phyloP scores from a whole-genome alignment of 1,140 invertebrate species.

The Drosophila erecta region DNA sequence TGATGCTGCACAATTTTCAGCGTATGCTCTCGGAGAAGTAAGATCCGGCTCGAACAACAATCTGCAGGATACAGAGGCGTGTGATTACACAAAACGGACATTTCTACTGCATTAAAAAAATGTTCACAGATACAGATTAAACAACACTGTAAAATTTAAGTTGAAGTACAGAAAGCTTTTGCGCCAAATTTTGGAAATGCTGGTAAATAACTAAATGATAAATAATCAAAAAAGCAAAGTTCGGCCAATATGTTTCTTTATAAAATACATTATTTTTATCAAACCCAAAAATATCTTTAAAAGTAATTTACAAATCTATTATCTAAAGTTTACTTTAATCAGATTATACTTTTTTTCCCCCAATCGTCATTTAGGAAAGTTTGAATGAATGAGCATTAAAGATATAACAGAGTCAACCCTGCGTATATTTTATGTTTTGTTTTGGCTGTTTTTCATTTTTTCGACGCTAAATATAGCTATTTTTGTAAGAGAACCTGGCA shows the following conservation, averaged over 20 bases:
- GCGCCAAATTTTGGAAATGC: no score
- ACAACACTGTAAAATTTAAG: not conserved
- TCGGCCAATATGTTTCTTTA: no score
- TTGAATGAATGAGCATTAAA: no score
- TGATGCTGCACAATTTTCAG: slow-evolving; percentile 74
- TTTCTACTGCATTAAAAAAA: not conserved
- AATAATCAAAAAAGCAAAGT: no score
- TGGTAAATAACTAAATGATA: no score
- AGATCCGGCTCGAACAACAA: slow-evolving; percentile 84
- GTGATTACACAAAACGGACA: not conserved
- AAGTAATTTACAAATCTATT: no score
- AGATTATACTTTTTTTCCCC: no score
- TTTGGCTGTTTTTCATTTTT: not conserved
- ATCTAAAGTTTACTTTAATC: no score
- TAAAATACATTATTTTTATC: no score
- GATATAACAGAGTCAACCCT: no score
- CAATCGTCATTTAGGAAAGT: no score
- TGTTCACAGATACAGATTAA: not conserved
- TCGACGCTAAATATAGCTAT: not conserved
- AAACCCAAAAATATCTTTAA: no score
- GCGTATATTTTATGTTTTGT: not conserved
- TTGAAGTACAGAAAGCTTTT: not conserved
- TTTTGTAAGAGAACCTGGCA: slow-evolving; percentile 2
- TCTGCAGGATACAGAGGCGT: slow-evolving; percentile 32
- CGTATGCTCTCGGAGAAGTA: slow-evolving; percentile 80